Conservation (phyloP, 2,797 vertebrate genomes). For the Arremon aurantiirostris region DNA sequence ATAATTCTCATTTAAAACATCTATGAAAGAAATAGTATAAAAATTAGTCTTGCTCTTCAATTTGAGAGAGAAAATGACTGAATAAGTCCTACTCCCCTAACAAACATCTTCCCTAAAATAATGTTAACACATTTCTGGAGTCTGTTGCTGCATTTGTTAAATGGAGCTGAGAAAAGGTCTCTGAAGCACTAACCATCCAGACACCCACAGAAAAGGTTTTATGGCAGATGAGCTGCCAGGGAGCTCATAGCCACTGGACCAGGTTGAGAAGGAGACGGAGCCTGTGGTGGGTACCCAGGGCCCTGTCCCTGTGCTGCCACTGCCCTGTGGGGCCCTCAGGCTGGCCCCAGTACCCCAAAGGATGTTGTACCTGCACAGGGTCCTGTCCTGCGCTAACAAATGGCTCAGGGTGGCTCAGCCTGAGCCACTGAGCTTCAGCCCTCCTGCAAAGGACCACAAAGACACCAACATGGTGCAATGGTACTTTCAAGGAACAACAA, state of each 20-base stretch:
- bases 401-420: background rate
- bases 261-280: rapidly evolving
- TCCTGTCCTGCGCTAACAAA: background rate
- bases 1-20: constrained; percentile 47
- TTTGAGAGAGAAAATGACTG: constrained; percentile 20
- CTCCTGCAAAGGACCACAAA: background rate
- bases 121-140: background rate
- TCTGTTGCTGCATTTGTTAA: background rate
- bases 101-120: background rate
- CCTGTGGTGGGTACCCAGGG: background rate
- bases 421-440: background rate
- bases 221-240: background rate
- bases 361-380: rapidly evolving
- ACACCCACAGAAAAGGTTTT: background rate
- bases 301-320: background rate
- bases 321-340: background rate
- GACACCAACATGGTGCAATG: rapidly evolving
- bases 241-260: background rate
- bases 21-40: constrained; percentile 14
- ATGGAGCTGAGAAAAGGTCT: background rate
- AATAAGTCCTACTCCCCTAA: background rate
- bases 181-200: background rate
- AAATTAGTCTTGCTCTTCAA: constrained; percentile 9
- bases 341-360: background rate
- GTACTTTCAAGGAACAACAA: background rate